Conservation (phyloP, 1,140 invertebrate genomes). For the Habropoda laboriosa region DNA sequence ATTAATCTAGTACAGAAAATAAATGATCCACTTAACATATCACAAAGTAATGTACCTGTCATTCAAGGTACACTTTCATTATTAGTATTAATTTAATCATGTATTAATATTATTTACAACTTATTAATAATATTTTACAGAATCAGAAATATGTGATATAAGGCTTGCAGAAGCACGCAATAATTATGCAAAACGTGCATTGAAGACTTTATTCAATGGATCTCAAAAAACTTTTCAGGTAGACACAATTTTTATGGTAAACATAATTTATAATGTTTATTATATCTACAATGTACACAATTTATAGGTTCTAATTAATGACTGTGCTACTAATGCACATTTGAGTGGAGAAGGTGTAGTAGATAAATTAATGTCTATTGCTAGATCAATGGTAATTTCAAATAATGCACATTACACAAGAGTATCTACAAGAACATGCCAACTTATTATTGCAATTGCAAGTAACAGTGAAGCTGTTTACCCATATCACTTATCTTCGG, state of each 20-base stretch:
- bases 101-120: neutral
- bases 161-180: slow-evolving; percentile 76
- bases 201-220: slow-evolving; percentile 80
- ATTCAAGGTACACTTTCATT: slow-evolving; percentile 70
- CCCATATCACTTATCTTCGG: slow-evolving; percentile 77
- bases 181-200: slow-evolving; percentile 78
- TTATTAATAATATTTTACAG: slow-evolving; percentile 58
- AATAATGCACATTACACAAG: slow-evolving; percentile 80
- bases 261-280: neutral
- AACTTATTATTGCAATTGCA: slow-evolving; percentile 79
- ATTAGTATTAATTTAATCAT: neutral
- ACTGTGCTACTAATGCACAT: slow-evolving; percentile 76
- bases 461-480: slow-evolving; percentile 78
- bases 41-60: slow-evolving; percentile 73
- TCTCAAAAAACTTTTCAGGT: slow-evolving; percentile 81
- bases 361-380: slow-evolving; percentile 79
- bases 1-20: slow-evolving; percentile 73
- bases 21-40: slow-evolving; percentile 72
- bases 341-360: slow-evolving; percentile 78
- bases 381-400: slow-evolving; percentile 78
- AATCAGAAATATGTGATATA: slow-evolving; percentile 75
- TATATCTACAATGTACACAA: neutral
- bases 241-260: no score
- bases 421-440: slow-evolving; percentile 78
- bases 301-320: slow-evolving; percentile 78